Evolutionary conservation across 2,113 vertebrate genomes (phyloP).

Genomic region (Oreocharis arfaki): DNA sequence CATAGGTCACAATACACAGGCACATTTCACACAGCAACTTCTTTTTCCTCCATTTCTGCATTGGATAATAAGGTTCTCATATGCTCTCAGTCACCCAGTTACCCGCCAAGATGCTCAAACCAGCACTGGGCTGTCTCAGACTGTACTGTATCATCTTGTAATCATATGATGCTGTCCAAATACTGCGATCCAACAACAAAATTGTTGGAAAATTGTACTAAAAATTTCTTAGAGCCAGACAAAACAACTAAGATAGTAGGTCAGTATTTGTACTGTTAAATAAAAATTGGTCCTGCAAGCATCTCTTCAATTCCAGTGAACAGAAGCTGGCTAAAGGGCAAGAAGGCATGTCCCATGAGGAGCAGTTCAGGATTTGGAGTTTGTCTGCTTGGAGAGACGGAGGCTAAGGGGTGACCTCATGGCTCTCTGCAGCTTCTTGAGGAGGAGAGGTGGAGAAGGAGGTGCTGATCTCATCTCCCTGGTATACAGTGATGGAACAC

Average conservation of each 20-base stretch:
- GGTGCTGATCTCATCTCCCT: not conserved
- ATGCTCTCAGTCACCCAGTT: not conserved
- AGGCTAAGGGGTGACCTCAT: not conserved
- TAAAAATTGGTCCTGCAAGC: not conserved
- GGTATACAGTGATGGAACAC: accelerated
- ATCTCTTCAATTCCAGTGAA: not conserved
- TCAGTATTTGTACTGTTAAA: not conserved
- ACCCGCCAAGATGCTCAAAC: not conserved
- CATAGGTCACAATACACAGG: not conserved
- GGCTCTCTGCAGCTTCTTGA: not conserved
- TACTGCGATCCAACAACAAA: not conserved
- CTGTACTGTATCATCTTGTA: not conserved
- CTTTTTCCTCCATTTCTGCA: not conserved
- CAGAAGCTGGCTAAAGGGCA: not conserved
- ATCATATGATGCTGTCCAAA: not conserved
- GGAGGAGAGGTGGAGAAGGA: not conserved
- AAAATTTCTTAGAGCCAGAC: not conserved
- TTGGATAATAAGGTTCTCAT: not conserved
- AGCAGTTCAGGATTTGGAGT: not conserved
- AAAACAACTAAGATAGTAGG: not conserved
- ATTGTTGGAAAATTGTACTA: not conserved
- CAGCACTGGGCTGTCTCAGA: not conserved
- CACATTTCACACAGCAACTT: not conserved
- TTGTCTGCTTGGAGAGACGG: not conserved
- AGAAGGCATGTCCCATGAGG: not conserved